These are phyloP conservation scores for Drosophila mimetica DNA, from an alignment of 2,888 invertebrate species.

Conservation along the genomic window DNA sequence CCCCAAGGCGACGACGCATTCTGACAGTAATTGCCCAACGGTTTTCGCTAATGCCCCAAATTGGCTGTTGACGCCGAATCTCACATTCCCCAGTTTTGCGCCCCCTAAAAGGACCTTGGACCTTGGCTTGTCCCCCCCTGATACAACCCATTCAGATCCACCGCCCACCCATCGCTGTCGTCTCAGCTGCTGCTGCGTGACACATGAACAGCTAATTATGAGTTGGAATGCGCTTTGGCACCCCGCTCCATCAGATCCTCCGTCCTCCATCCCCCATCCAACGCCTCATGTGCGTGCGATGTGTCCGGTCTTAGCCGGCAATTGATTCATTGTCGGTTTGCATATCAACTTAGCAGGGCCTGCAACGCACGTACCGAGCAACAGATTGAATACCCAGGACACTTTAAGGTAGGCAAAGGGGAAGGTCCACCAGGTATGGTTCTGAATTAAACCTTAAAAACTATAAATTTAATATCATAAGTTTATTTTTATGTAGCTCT, in stretches of 20 bases:
- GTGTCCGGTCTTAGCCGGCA: conserved; percentile 44
- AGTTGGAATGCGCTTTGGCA: conserved; percentile 45
- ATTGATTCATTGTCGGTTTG: conserved; percentile 65
- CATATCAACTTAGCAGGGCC: conserved; percentile 28
- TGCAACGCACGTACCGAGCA: conserved; percentile 26
- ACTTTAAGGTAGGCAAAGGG: conserved; percentile 4
- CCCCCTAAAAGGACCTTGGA: conserved; percentile 42
- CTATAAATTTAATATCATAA: too few species aligned
- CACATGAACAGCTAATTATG: conserved; percentile 75
- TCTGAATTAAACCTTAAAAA: too few species aligned
- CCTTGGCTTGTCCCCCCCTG: conserved; percentile 8
- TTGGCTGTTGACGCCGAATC: conserved; percentile 78
- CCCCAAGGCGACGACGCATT: conserved; percentile 35
- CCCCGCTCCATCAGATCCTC: not conserved
- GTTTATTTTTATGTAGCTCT: too few species aligned
- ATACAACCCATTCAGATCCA: not conserved
- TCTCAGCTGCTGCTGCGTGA: conserved; percentile 55
- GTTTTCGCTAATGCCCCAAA: conserved; percentile 78
- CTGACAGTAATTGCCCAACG: conserved; percentile 79
- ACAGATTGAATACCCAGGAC: conserved; percentile 4
- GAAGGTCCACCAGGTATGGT: too few species aligned
- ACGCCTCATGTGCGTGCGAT: conserved; percentile 14
- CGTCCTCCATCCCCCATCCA: not conserved
- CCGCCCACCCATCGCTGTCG: conserved; percentile 14
- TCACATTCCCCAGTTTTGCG: conserved; percentile 63